These are phyloP conservation scores for Acanthurus lineatus DNA, from an alignment of 2,797 vertebrate genomes.

Conservation along the genomic window DNA sequence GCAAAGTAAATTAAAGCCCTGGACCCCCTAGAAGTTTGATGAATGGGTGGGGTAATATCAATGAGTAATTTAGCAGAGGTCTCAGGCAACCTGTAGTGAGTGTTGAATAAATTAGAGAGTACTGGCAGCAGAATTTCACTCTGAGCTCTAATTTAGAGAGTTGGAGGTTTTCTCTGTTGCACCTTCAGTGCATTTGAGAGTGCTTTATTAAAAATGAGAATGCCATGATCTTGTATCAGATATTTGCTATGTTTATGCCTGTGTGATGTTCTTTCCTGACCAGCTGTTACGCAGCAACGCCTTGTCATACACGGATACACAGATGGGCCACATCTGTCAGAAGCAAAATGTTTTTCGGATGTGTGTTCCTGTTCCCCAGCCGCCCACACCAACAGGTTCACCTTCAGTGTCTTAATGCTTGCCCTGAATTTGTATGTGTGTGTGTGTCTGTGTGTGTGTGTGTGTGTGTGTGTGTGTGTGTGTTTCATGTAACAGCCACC, in stretches of 20 bases:
- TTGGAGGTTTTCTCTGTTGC: constrained; percentile 35
- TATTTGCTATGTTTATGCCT: background rate
- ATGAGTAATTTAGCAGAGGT: constrained; percentile 56
- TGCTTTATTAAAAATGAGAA: constrained; percentile 1
- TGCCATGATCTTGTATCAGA: background rate
- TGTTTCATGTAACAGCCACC: constrained; percentile 11
- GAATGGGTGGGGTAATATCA: constrained; percentile 49
- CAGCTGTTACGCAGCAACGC: constrained; percentile 33
- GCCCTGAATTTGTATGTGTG: constrained; percentile 19
- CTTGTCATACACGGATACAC: constrained; percentile 27
- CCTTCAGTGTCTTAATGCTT: constrained; percentile 7
- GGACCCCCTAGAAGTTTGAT: constrained; percentile 57
- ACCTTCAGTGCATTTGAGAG: constrained; percentile 32
- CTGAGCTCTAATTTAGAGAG: constrained; percentile 60
- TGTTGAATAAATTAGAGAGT: constrained; percentile 64
- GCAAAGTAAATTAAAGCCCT: constrained; percentile 70
- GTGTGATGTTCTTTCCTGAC: constrained; percentile 16
- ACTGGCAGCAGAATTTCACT: constrained; percentile 38
- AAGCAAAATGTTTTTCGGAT: background rate
- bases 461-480: constrained; percentile 25
- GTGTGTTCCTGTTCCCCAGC: constrained; percentile 3
- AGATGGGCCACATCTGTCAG: constrained; percentile 67
- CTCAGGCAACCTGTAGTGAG: constrained; percentile 27
- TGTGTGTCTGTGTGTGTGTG: constrained; percentile 29
- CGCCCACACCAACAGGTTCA: constrained; percentile 23